phyloP scores from a whole-genome alignment of 2,888 invertebrate genomes.

The Gasteruption jaculator region DNA sequence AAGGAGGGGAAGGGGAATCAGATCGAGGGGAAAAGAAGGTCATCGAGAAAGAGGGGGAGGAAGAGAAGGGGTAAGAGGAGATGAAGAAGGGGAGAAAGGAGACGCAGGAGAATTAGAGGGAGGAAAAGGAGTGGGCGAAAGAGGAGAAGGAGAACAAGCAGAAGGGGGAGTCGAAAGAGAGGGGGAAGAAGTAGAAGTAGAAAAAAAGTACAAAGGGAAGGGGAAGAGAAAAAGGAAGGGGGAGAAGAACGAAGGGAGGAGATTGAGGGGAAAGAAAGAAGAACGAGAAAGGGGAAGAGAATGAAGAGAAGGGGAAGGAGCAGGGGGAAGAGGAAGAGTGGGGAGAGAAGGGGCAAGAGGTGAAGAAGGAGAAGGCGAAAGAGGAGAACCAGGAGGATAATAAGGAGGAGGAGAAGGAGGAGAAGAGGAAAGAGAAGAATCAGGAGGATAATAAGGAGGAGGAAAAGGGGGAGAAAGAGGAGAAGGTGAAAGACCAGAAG shows the following conservation, averaged over 20 bases:
- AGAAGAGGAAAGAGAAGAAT: too few species aligned
- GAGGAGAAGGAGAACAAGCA: too few species aligned
- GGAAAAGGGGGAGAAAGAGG: constrained; percentile 25
- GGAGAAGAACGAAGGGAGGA: constrained; percentile 24
- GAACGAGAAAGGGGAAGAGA: constrained; percentile 21
- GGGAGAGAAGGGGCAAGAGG: too few species aligned
- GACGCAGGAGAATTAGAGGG: constrained; percentile 19
- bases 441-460: too few species aligned
- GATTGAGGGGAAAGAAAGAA: neutral
- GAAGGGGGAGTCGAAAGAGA: too few species aligned
- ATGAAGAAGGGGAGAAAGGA: constrained; percentile 23
- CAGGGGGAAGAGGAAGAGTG: too few species aligned
- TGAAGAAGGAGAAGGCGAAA: too few species aligned
- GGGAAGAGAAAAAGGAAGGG: constrained; percentile 23
- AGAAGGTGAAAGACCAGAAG: constrained; percentile 13
- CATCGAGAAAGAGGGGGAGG: constrained; percentile 5
- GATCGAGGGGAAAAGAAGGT: constrained; percentile 15
- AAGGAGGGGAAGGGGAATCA: constrained; percentile 12
- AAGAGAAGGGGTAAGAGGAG: constrained; percentile 26
- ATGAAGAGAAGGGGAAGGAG: too few species aligned
- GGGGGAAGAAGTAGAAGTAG: too few species aligned
- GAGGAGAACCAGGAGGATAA: too few species aligned
- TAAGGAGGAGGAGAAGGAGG: too few species aligned
- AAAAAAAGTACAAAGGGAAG: too few species aligned
- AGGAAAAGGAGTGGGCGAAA: constrained; percentile 24